Conservation (phyloP, 2,797 vertebrate genomes). For the Potorous gilbertii region DNA sequence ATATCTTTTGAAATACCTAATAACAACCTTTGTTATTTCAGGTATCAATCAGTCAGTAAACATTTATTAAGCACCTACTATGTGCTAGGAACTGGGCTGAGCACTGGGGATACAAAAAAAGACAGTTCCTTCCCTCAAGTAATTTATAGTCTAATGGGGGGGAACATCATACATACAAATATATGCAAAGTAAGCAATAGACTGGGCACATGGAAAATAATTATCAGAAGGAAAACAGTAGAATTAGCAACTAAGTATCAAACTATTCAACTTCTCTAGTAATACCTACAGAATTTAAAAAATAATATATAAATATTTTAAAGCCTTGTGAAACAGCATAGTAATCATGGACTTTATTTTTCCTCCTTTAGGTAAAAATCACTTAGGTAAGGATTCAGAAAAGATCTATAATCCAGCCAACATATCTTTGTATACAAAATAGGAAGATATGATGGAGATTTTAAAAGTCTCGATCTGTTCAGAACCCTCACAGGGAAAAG, state of each 20-base stretch:
- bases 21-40: background rate
- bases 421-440: background rate
- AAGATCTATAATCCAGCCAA: rapidly evolving
- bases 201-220: background rate
- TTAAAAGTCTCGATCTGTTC: background rate
- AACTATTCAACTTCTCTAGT: background rate
- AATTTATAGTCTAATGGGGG: background rate
- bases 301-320: background rate
- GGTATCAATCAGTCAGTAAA: background rate
- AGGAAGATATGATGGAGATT: background rate
- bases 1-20: background rate
- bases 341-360: background rate
- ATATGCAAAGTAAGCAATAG: background rate
- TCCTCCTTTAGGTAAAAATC: background rate
- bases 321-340: background rate
- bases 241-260: background rate
- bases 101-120: background rate
- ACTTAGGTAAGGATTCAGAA: background rate
- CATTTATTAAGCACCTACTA: background rate
- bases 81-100: background rate
- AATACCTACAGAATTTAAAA: background rate
- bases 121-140: background rate
- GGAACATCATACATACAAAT: background rate
- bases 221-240: background rate
- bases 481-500: background rate